Evolutionary conservation across 2,797 vertebrate genomes (phyloP), one percentile per base, ranked within the genome.

Genomic region (Crax fasciolata): DNA sequence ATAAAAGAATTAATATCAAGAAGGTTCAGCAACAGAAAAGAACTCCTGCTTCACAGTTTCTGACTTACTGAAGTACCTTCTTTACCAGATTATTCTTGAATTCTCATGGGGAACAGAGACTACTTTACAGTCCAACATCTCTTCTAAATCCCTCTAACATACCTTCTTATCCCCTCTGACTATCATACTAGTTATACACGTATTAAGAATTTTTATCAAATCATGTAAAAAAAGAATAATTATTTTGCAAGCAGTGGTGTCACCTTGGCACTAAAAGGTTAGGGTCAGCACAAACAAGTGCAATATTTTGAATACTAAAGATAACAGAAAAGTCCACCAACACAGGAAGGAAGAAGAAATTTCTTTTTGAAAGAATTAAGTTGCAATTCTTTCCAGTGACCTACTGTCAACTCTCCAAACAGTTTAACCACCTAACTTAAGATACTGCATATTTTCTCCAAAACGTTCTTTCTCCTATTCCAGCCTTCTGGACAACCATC

Each of bases 1-100:
- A 87, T 27, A 87, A 87, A 87, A 76, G 7, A 91, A 84, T 52
- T 54, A 65, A 4, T 62, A 85, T 38, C 24, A 80, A 44, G 73
- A 82, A 4, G 4, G 20, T 46, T 73, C 79, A 74, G 20, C 28
- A 84, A 70, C 13, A 90, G 38, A 63, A 71, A 14, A 74, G 46
- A 67, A 79, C 9, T 90, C 62, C 28, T 79, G 17, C 41, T 30
- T 28, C 7, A 67, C 2, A 68, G 74, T 46, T 78, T 77, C 54
- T 68, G 14, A 54, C 46, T 65, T 70, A 89, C 6, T 46, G 35
- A 87, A 81, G 51, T n/a, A 86, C 67, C 72, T 11, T 75, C 32
- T 55, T 85, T 59, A 80, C 20, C 5, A 17, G 9, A 10, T 43
- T 84, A 76, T 57, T 93, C 21, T 52, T 73, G 10, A 87, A 39